Conservation (phyloP, 2,797 vertebrate species). For the Lithobates pipiens region DNA sequence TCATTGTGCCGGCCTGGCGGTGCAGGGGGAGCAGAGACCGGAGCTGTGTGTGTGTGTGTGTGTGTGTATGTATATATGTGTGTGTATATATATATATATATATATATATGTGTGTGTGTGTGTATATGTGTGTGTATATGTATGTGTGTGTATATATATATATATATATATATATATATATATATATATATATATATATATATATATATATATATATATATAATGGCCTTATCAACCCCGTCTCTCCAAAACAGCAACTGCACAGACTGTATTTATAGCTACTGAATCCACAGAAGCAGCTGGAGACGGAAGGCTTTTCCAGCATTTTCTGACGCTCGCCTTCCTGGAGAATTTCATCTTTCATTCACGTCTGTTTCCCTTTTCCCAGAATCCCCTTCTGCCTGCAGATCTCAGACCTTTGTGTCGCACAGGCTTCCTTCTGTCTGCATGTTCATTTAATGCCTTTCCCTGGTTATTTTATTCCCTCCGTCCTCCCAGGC, state of each 20-base stretch:
- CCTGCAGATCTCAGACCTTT: slow-evolving; percentile 1
- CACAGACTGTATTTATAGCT: slow-evolving; percentile 44
- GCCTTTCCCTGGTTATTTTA: too few species aligned
- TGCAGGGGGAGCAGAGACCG: background rate
- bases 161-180: too few species aligned
- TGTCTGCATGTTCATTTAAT: background rate
- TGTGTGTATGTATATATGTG: too few species aligned
- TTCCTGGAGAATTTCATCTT: slow-evolving; percentile 8
- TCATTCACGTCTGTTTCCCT: slow-evolving; percentile 20
- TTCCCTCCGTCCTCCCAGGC: too few species aligned
- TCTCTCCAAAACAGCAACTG: slow-evolving; percentile 7
- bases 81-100: too few species aligned
- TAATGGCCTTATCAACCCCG: background rate
- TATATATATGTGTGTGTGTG: too few species aligned
- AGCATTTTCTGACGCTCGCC: slow-evolving; percentile 19
- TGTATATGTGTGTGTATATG: too few species aligned
- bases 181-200: too few species aligned
- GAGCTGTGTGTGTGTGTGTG: too few species aligned
- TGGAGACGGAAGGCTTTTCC: slow-evolving; percentile 13
- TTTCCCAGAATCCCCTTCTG: background rate
- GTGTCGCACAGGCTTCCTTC: background rate
- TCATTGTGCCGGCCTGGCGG: background rate
- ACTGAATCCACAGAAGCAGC: slow-evolving; percentile 17
- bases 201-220: too few species aligned
- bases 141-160: too few species aligned